Base-by-base conservation (phyloP, 2,888 invertebrate species). In the Epinotia ramella region DNA sequence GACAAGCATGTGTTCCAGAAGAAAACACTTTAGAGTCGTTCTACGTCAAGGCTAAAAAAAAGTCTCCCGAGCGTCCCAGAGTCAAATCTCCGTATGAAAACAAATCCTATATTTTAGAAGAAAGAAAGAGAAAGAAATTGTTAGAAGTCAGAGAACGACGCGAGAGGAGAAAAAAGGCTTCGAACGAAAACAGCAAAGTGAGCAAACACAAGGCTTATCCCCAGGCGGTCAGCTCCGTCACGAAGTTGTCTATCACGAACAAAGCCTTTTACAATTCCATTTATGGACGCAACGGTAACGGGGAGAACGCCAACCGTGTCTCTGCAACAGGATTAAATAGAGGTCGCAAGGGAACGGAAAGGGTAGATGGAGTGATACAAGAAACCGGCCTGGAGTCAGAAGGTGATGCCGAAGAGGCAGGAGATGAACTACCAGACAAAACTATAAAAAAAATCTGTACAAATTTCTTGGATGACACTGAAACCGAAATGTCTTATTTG, bases 71-170 rank as follows among this genome's bases (percentile, higher is more conserved):
- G 1, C 88, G 84, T 81, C 79, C 83, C 3, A 84, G 92, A 80
- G 86, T 93, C 67, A 94, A 93, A 79, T 94, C 94, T 63, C 94
- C 94, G 0, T 94, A 94, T 73, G 92, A 93, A 81, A 94, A 94
- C 77, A 85, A 90, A 80, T 91, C 91, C 0, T 81, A 81, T 70
- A 70, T 86, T 5, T 78, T 92, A 33, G 94, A 93, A 78, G 94
- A 93, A 77, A 93, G 89, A 79, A 93, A 90, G 81, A 84, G 93
- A 69, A 91, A 85, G 73, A 89, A 86, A 75, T 82, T 94, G 18
- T 82, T 93, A 60, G 94, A 93, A 86, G 90, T 93, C 76, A 85
- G 91, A 79, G 90, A 92, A 63, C 87, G 82, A 68, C 87, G 93
- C 7, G 93, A 93, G 79, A 90, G 84, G 76, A 91, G 83, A 81